A percentile compares a stretch with the other conserved stretches of the same genome.
Evolutionary conservation across 2,113 vertebrate species (phyloP).

Genomic region (Sturnus vulgaris): DNA sequence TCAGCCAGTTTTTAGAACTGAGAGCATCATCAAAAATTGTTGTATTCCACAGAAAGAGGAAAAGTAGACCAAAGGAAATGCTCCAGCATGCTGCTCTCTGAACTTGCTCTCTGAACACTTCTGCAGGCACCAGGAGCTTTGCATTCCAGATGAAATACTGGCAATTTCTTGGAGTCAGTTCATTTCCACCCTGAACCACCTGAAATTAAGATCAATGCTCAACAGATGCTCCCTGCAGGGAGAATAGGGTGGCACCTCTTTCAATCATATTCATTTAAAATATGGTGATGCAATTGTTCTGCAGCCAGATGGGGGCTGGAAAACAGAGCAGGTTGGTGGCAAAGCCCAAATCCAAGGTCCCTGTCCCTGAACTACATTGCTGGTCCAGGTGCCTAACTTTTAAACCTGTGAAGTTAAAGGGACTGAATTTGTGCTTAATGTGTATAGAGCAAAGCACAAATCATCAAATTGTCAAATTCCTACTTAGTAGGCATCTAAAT

Average conservation of each 20-base stretch:
- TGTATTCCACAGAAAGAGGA: background rate
- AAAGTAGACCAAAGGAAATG: background rate
- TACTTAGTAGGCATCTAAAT: background rate
- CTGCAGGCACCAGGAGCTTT: background rate
- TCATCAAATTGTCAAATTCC: background rate
- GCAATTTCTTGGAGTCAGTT: background rate
- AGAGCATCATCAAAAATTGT: background rate
- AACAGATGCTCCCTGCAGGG: background rate
- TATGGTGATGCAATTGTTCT: background rate
- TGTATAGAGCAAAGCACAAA: background rate
- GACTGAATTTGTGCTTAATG: background rate
- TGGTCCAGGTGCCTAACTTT: background rate
- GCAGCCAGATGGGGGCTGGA: background rate
- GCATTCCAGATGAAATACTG: background rate
- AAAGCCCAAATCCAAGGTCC: background rate
- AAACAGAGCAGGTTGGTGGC: background rate
- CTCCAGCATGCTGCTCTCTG: background rate
- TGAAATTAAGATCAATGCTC: background rate
- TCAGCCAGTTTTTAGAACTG: background rate
- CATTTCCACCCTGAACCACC: background rate
- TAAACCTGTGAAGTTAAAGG: background rate
- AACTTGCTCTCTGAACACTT: background rate
- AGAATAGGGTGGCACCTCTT: background rate
- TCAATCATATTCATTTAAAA: background rate
- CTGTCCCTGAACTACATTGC: fast-evolving